Base-by-base conservation (phyloP, 1,140 invertebrate species). In the Epicauta chinensis region DNA sequence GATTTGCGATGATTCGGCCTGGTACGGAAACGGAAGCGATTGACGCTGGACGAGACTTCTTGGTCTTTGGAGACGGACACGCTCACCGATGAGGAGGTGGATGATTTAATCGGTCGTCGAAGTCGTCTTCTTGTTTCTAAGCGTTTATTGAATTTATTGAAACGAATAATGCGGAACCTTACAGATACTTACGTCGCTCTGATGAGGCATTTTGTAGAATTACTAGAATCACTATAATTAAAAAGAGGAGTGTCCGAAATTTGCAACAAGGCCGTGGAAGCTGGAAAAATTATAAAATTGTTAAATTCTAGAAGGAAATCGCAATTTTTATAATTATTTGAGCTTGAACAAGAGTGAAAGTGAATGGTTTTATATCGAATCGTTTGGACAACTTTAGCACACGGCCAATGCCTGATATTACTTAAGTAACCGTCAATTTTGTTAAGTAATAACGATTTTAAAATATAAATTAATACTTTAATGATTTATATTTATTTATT, bases 21-120 rank as follows among this genome's bases (percentile, higher is more conserved):
- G 36, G 80, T 73, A 59, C 81, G 77, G n/a, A 87, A 75, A 62
- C 84, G 81, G 35, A 84, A 81, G 70, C 78, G 78, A 70, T 80
- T 80, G 66, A 75, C 83, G 71, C 75, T 82, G 5, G 78, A 75
- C 12, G 80, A 79, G 23, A 79, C 75, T 58, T 80, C 77, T 76
- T 88, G 77, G 73, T 87, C 78, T 54, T 63, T 75, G 9, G 73
- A 72, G 15, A 65, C 60, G 29, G 69, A 69, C 14, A 71, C 65
- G 41, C 69, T 64, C 10, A 68, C 61, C n/a, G 59, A 53, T 47
- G 43, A 31, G 4, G 10, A 9, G 10, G 10, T 12, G 3, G 10
- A n/a, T 35, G 60, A 63, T 51, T 60, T 60, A 38, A 43, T 16
- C 13, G 71, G 76, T 42, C 77, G 69, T 10, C 77, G 70, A 50